Conservation (phyloP, 2,888 invertebrate genomes). For the Pilophorus perplexus region DNA sequence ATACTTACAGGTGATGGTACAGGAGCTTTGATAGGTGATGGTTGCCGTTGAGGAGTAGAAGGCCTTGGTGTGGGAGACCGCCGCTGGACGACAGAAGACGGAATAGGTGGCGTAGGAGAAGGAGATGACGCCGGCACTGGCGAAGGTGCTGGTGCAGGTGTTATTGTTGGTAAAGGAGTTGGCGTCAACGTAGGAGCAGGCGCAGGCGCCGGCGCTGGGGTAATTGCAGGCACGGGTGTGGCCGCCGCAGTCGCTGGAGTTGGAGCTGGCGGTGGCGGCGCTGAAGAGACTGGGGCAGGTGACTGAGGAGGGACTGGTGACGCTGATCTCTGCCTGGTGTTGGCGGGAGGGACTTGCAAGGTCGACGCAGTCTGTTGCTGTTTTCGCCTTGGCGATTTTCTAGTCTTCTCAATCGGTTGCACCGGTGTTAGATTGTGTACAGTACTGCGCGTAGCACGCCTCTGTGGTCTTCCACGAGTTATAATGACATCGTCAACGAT, state of each 20-base stretch:
- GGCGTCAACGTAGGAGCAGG: neutral
- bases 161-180: too few relatives aligned
- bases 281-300: too few relatives aligned
- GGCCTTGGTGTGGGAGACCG: neutral
- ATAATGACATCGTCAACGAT: slow-evolving; percentile 63
- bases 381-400: slow-evolving; percentile 48
- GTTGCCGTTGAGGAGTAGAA: slow-evolving; percentile 31
- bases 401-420: slow-evolving; percentile 52
- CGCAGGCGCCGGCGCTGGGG: neutral
- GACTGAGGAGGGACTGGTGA: too few relatives aligned
- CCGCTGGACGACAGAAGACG: too few relatives aligned
- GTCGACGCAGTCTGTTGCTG: slow-evolving; percentile 37
- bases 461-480: slow-evolving; percentile 60
- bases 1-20: slow-evolving; percentile 3
- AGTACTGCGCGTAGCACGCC: slow-evolving; percentile 46
- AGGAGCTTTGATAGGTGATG: slow-evolving; percentile 19
- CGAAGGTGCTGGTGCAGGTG: too few relatives aligned
- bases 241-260: too few relatives aligned
- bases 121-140: neutral
- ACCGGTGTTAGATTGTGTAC: slow-evolving; percentile 46
- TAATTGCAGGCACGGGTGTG: too few relatives aligned
- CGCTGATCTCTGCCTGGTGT: slow-evolving; percentile 13
- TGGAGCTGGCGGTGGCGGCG: too few relatives aligned
- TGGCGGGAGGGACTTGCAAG: slow-evolving; percentile 19
- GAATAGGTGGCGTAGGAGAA: too few relatives aligned